Evolutionary conservation across 2,888 invertebrate genomes (phyloP).

Genomic region (Parnassius apollo): DNA sequence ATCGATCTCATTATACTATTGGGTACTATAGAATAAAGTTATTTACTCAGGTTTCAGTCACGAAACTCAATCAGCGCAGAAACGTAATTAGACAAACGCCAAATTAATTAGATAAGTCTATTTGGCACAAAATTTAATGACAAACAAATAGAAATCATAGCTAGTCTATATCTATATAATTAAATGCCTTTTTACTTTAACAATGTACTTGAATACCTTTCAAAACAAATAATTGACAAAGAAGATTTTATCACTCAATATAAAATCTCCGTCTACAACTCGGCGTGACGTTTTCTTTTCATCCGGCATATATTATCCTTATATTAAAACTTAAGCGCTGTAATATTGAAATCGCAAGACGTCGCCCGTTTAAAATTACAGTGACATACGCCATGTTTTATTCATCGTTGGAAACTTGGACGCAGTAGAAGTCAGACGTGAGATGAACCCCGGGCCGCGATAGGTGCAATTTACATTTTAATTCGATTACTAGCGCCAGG

Average conservation of each 20-base stretch:
- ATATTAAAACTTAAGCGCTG: conserved; percentile 32
- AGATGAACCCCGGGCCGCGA: conserved; percentile 12
- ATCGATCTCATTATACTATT: no score
- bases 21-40: no score
- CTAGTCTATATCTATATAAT: no score
- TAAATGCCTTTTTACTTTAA: no score
- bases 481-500: conserved; percentile 28
- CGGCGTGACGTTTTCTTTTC: conserved; percentile 7
- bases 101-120: no score
- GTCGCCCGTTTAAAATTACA: conserved; percentile 65
- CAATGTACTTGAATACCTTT: no score
- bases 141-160: not conserved
- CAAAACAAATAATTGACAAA: not conserved
- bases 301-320: conserved; percentile 28
- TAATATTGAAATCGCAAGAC: conserved; percentile 57
- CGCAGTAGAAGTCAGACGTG: conserved; percentile 46
- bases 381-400: conserved; percentile 64
- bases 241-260: conserved; percentile 7
- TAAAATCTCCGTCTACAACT: not conserved
- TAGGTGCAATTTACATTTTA: conserved; percentile 38
- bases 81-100: no score
- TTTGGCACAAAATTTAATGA: no score
- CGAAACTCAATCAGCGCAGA: no score
- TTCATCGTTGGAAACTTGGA: conserved; percentile 61
- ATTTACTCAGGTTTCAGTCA: no score